Evolutionary conservation across 2,113 vertebrate species (phyloP), one percentile per base, ranked within the genome.

Genomic region (Dolichotis patagonum): DNA sequence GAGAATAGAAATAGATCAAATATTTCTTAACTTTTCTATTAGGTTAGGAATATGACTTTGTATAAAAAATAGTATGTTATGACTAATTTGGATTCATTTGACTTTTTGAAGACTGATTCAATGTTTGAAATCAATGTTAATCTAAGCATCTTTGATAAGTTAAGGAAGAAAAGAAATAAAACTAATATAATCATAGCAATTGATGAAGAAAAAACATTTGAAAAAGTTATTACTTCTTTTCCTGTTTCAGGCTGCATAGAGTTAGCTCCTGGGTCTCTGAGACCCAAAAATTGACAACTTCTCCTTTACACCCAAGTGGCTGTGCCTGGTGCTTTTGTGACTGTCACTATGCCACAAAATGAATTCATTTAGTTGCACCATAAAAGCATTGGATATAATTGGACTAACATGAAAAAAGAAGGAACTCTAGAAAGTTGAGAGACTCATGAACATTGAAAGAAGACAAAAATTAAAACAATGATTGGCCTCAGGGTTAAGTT

Each of bases 401-500:
- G 98, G 99, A 99, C 98, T 99, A 99, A 97, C 99, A 99, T 97
- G 99, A 99, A 99, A 83, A 97, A 99, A 99, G 38, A 75, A 43
- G 8, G 22, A 75, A 43, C 20, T 75, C 26, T 11, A 11, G 99
- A 99, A 97, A 99, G 99, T 90, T 99, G 99, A 60, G 99, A 99
- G 97, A 99, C 98, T 0, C 99, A 99, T 35, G 99, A 99, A 96
- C 98, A 99, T 3, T 99, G 99, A 0, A 99, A 99, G 73, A 99
- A 99, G 97, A 99, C 99, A 96, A 99, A 98, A 43, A 26, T 4
- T 75, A 98, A 99, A 99, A 98, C 8, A 98, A 99, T 19, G 98
- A 99, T 99, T 10, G 99, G 99, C 43, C 96, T 99, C 96, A 99
- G 99, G 98, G 99, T 99, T 97, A 99, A 99, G 98, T 98, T 99